Conservation (phyloP, 37 sponge, comb jelly and placozoan species). For the Cladorhizidae sp. region DNA sequence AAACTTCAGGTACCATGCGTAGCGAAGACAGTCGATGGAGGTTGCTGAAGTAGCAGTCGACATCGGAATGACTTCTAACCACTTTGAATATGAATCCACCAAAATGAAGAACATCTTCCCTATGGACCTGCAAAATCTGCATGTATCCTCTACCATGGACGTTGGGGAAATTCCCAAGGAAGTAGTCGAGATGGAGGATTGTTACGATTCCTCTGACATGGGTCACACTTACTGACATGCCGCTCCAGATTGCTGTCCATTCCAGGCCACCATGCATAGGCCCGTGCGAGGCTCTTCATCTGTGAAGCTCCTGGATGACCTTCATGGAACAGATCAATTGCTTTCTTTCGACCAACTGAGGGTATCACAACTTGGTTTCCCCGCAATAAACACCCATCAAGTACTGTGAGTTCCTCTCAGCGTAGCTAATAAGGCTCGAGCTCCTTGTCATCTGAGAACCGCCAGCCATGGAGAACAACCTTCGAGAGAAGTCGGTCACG, state of each 20-base stretch:
- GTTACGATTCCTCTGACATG: neutral
- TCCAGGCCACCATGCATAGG: slow-evolving; percentile 2
- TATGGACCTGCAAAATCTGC: slow-evolving; percentile 20
- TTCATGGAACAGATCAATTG: too few relatives aligned
- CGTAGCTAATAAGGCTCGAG: too few relatives aligned
- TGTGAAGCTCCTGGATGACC: too few relatives aligned
- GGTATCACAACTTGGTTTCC: too few relatives aligned
- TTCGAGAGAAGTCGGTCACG: too few relatives aligned
- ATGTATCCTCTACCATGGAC: neutral
- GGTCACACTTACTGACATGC: neutral
- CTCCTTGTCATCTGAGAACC: too few relatives aligned
- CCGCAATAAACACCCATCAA: too few relatives aligned
- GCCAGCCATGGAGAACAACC: too few relatives aligned
- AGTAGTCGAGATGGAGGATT: neutral
- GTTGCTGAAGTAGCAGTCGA: neutral
- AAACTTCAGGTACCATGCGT: slow-evolving; percentile 39
- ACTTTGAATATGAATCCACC: slow-evolving; percentile 23
- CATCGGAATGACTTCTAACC: slow-evolving; percentile 1
- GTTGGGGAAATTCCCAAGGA: neutral
- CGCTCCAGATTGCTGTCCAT: neutral
- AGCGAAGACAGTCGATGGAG: neutral
- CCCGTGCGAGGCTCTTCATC: neutral
- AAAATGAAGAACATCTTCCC: slow-evolving; percentile 15
- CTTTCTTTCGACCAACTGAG: too few relatives aligned
- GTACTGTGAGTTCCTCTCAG: too few relatives aligned